Base-by-base conservation (phyloP, 53 echinoderm and acorn worm species). In the Paracentrotus lividus region DNA sequence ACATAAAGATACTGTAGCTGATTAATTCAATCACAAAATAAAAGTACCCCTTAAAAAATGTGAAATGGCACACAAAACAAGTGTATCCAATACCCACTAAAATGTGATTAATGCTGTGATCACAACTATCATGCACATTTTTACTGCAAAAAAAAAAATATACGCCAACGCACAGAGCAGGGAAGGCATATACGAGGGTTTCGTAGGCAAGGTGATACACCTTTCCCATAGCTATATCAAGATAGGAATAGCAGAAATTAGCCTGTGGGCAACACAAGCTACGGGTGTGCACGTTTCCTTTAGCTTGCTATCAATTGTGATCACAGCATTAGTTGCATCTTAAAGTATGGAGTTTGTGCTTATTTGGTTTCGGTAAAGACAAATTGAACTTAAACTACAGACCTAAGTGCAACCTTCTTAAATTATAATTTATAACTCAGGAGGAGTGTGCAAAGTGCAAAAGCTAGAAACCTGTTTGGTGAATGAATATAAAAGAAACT, bases 401-500 rank as follows among this genome's bases (percentile, higher is more conserved):
- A 81, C 45, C 47, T 44, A 47, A n/a, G n/a, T n/a, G n/a, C n/a
- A n/a, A n/a, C n/a, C n/a, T 47, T 81, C 26, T n/a, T 47, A 38
- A 23, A 43, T 42, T 42, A 23, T 5, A 15, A 4, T 42, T 9
- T n/a, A 45, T 26, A 81, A 81, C 42, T 10, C 4, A 26, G 45
- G 26, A 26, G 26, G 26, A 26, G 76, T 42, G 42, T 76, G 42
- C 76, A 76, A 42, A 76, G 76, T 76, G 76, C 38, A 81, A 47
- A 24, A 45, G 24, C 81, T 47, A 81, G 9, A 81, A 47, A 47
- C 5, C 24, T 45, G 16, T 45, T 18, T 9, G 81, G 26, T 81
- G 81, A 81, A 45, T 8, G 44, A 47, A 81, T 81, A 81, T 81
- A 81, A 81, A n/a, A 81, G 47, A n/a, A 81, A 45, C 24, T 81